Evolutionary conservation across 2,113 vertebrate species (phyloP).

Genomic region (Albula glossodonta): DNA sequence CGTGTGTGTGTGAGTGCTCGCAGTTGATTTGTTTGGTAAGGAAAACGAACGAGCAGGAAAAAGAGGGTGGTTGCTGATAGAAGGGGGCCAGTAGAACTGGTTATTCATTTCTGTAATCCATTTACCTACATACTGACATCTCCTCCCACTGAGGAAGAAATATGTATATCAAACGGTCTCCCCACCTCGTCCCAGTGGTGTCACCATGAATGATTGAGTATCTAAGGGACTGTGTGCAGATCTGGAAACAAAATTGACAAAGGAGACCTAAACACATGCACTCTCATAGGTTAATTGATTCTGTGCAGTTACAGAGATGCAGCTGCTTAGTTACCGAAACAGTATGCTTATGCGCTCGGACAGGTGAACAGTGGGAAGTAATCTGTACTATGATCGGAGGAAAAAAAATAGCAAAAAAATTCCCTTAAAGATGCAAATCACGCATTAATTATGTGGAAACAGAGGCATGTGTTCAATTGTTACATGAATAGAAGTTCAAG

Average conservation of each 20-base stretch:
- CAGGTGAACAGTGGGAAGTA: background rate
- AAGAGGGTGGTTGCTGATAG: constrained; percentile 1
- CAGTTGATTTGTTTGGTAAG: constrained; percentile 19
- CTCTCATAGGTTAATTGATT: background rate
- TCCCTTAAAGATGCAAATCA: background rate
- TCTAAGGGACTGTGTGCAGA: constrained; percentile 12
- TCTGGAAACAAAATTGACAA: constrained; percentile 19
- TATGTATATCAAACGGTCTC: constrained; percentile 30
- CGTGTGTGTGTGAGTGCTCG: constrained; percentile 34
- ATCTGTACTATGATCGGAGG: background rate
- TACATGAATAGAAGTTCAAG: background rate
- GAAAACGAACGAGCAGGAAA: constrained; percentile 5
- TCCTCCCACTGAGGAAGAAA: constrained; percentile 22
- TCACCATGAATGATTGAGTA: constrained; percentile 31
- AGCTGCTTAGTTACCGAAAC: background rate
- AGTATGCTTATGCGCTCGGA: background rate
- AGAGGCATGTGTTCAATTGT: background rate
- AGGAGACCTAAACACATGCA: constrained; percentile 8
- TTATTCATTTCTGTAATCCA: constrained; percentile 17
- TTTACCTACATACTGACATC: constrained; percentile 15
- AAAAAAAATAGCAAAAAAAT: background rate
- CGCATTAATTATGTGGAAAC: background rate
- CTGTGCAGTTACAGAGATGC: background rate
- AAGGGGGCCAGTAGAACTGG: constrained; percentile 19
- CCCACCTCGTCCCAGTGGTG: background rate